Base-by-base conservation (phyloP, 2,113 vertebrate genomes). In the Alces alces region DNA sequence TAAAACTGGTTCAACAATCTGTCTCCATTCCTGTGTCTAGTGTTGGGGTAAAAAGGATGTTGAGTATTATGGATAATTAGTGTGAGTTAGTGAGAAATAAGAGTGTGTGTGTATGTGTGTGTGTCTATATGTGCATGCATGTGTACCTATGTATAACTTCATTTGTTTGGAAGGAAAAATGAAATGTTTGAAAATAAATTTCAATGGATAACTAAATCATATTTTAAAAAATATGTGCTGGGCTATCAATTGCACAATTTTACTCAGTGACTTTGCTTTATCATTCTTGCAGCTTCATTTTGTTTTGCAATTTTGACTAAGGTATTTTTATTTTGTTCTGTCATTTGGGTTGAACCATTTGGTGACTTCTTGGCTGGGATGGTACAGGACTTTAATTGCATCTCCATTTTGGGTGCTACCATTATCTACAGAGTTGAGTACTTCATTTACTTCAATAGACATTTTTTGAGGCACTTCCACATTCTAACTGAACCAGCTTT, bases 1-100 rank as follows among this genome's bases (percentile, higher is more conserved):
- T 94, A 91, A 83, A 96, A 86, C n/a, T 54, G 52, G 23, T 89
- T 94, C 78, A 43, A 94, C 88, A 86, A 47, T 96, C 64, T 96
- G 55, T 94, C 96, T 91, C n/a, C 83, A 95, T 95, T 89, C 66
- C 60, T 89, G 21, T 84, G 70, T 98, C 80, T 94, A 96, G 93
- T 86, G 60, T 70, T 79, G 55, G 19, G 54, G 36, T 55, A 45
- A 45, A 88, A 79, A 85, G 45, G 86, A 91, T 94, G 50, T 73
- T 91, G 88, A 96, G 30, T 84, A 70, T 79, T 93, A 36, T 70
- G 64, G 76, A 57, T 90, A 85, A 94, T 92, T 93, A 95, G 33
- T 90, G 90, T 43, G 25, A 78, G 79, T 58, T 70, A 83, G 45
- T 93, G 91, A 96, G 73, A 87, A 50, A 47, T 47, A 57, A 50